Base-by-base conservation (phyloP, 2,888 invertebrate genomes). In the Thera obeliscata region DNA sequence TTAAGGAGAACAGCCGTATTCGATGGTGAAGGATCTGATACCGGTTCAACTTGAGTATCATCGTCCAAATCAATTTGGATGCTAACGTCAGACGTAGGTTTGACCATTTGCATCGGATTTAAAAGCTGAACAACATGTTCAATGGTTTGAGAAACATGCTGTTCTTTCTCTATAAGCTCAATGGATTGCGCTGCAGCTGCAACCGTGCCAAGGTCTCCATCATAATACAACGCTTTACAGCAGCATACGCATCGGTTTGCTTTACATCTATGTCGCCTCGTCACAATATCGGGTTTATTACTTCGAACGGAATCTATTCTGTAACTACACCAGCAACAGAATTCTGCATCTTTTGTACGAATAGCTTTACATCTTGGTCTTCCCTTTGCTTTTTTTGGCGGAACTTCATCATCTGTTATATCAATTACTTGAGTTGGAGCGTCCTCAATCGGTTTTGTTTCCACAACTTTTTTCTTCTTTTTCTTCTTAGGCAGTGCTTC, bases 321-420 rank as follows among this genome's bases (percentile, higher is more conserved):
- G 38, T 70, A 67, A 52, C 77, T 77, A 41, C 83, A 81, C 89
- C 89, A 89, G 69, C 89, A 90, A 71, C 89, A 89, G 67, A 73
- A 81, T 12, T 33, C 4, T 50, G 48, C 54, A 11, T 50, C 22
- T 61, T 58, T 63, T 58, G 7, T 67, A 50, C 62, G 69, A 41
- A 54, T 64, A 6, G 9, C 6, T n/a, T 56, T 56, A 43, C 7
- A 1, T 41, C 38, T 56, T 2, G 22, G 38, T 43, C 3, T 52
- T 52, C 6, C 11, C 43, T 22, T 56, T 12, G 48, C 9, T 58
- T 56, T 69, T 38, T 49, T 46, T 11, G 12, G 11, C 4, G 59
- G 43, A 48, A 12, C 55, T 3, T 66, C 63, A 49, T 69, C 69
- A n/a, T 66, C 69, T 0, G 69, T 66, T 4, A 66, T 66, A 63